Evolutionary conservation across 2,888 invertebrate species (phyloP), one percentile per base, ranked within the genome.

Genomic region (Hemicrepidius hirtus): DNA sequence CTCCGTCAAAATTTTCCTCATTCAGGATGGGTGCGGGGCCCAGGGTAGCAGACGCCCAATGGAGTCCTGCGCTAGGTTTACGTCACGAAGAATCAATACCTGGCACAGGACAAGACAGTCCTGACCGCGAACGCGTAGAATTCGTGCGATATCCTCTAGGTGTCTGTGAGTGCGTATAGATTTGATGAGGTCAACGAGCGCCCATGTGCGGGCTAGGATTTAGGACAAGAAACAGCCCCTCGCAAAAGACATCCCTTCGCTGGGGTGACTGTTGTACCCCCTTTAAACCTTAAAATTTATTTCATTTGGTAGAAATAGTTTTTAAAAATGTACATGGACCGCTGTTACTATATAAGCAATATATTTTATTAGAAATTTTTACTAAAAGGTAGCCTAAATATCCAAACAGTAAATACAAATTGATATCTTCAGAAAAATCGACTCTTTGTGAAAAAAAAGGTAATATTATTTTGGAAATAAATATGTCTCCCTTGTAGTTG

Each of bases 141-240:
- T 76, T 80, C 81, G 82, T 81, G 80, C 78, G 81, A 80, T 79
- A 73, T 76, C 76, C 74, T 76, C 71, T 67, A 76, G 75, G 75
- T 75, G 73, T 50, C 71, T 68, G 74, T 68, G 68, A 65, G 76
- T 75, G 73, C 68, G 73, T 75, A 63, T 53, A 73, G 75, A 64
- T 81, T 83, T 83, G 81, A 85, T 85, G 85, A 84, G 77, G 81
- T 79, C 81, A 81, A 86, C 84, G 87, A 87, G 89, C 89, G 93
- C 93, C 93, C 94, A 96, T 96, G 96, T 95, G 94, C 91, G 95
- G 95, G 91, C 92, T 95, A 93, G 95, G 93, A 90, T 96, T 96
- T 93, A 96, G 93, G 90, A 96, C 96, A 88, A 94, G 96, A 89
- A 97, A 97, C 90, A 96, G 95, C 91, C 97, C 97, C 91, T 96